Conservation (phyloP, 2,888 invertebrate genomes). For the Campoplex nolae region DNA sequence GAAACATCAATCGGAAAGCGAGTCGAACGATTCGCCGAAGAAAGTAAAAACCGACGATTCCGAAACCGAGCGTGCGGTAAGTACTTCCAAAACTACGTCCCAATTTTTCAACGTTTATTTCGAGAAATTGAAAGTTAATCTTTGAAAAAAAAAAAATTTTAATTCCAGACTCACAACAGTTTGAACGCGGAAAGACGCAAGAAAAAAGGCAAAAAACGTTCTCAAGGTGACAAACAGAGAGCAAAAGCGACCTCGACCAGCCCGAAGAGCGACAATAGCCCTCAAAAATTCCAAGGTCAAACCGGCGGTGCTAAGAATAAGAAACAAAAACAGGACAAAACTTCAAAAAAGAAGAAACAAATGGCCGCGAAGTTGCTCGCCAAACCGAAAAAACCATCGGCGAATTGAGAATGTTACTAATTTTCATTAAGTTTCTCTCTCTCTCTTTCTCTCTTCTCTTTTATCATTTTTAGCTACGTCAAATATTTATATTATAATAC, state of each 20-base stretch:
- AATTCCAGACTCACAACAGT: conserved; percentile 65
- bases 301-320: conserved; percentile 86
- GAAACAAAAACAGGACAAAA: conserved; percentile 85
- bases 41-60: conserved; percentile 69
- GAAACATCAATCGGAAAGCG: conserved; percentile 65
- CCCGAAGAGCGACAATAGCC: conserved; percentile 11
- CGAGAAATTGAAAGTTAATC: background rate
- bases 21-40: conserved; percentile 64
- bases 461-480: conserved; percentile 1
- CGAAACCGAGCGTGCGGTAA: conserved; percentile 68
- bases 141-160: background rate
- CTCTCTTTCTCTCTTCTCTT: background rate
- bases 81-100: conserved; percentile 46
- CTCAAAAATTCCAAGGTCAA: conserved; percentile 85
- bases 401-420: conserved; percentile 42
- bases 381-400: conserved; percentile 73
- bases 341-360: conserved; percentile 86
- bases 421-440: conserved; percentile 29
- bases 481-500: background rate
- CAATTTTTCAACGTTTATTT: background rate
- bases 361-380: conserved; percentile 86
- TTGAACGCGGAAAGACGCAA: conserved; percentile 65
- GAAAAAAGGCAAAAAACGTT: conserved; percentile 69
- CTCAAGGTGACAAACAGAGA: conserved; percentile 70
- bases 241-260: conserved; percentile 37